Base-by-base conservation (phyloP, 2,113 vertebrate genomes). In the Petrocephalus zakoni region DNA sequence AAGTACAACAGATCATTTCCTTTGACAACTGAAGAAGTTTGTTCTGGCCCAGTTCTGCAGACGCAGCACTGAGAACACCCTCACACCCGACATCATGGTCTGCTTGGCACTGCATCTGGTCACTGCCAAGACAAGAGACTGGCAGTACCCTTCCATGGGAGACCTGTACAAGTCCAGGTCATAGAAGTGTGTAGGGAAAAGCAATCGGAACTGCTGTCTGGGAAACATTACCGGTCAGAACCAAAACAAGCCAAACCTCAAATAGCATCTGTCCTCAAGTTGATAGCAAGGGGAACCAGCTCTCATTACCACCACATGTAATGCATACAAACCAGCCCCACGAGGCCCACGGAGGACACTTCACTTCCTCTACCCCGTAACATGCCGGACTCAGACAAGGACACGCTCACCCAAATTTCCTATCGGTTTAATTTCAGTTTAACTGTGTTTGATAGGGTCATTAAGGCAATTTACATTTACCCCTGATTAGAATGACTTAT, bases 351-450 rank as follows among this genome's bases (percentile, higher is more conserved):
- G 6, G 5, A 19, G 17, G 72, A 78, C 72, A 78, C 34, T 78
- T 19, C 72, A 34, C 2, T 34, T 75, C 29, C 68, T 75, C 29
- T 19, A 17, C 29, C 29, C 29, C 11, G 9, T 34, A 75, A 37
- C 68, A 75, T 75, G 29, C 68, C 10, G 1, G 29, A 37, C 68
- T 29, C 25, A 75, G 34, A 78, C 29, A 78, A 78, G 37, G 17
- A 78, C 72, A 19, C 15, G 2, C 29, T 13, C 34, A 78, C 34
- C 72, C 34, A 78, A 17, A 78, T 78, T 21, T 37, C 37, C 17
- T 42, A 78, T 37, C 72, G 29, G 34, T 93, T 92, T 92, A 81
- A 55, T 88, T 92, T 89, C 91, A 92, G 91, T 93, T 91, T 87
- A 92, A 91, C 87, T 75, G 9, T 82, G 15, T 87, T 91, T 89